These are phyloP conservation scores for Cenopis cana DNA, from an alignment of 2,888 invertebrate genomes.

Conservation along the genomic window DNA sequence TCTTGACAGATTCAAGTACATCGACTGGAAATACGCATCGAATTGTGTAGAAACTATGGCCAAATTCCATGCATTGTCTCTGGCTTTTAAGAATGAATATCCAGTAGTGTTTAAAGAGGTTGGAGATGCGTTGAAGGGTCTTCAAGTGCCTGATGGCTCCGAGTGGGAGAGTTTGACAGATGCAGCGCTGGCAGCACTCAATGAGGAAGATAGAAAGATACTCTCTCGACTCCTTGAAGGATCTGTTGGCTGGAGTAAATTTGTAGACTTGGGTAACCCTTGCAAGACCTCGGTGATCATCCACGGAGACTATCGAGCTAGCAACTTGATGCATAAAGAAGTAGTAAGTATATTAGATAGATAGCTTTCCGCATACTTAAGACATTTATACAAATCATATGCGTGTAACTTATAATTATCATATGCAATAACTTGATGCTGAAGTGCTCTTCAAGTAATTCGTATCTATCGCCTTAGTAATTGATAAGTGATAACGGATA, in stretches of 20 bases:
- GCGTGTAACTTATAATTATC: too few relatives aligned
- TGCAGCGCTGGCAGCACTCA: conserved; percentile 7
- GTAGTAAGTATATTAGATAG: conserved; percentile 11
- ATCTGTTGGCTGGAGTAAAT: not conserved
- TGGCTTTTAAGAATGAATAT: conserved; percentile 12
- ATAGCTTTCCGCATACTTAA: not conserved
- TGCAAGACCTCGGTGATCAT: conserved; percentile 13
- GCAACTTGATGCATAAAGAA: conserved; percentile 24
- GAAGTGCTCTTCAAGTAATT: not conserved
- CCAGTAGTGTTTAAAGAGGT: conserved; percentile 13
- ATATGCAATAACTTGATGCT: not conserved
- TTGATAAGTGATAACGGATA: too few relatives aligned
- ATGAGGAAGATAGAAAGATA: conserved; percentile 18
- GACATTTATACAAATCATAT: not conserved
- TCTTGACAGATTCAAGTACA: conserved; percentile 8
- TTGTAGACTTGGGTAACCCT: not conserved
- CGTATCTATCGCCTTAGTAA: too few relatives aligned
- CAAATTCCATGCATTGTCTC: conserved; percentile 32
- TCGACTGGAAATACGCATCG: conserved; percentile 28
- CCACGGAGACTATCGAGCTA: conserved; percentile 26
- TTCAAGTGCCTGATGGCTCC: not conserved
- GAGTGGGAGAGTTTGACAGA: conserved; percentile 14
- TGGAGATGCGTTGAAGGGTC: not conserved
- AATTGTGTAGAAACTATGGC: conserved; percentile 24
- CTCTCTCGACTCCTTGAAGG: conserved; percentile 10